Base-by-base conservation (phyloP, 1,140 invertebrate species). In the Physella acuta region DNA sequence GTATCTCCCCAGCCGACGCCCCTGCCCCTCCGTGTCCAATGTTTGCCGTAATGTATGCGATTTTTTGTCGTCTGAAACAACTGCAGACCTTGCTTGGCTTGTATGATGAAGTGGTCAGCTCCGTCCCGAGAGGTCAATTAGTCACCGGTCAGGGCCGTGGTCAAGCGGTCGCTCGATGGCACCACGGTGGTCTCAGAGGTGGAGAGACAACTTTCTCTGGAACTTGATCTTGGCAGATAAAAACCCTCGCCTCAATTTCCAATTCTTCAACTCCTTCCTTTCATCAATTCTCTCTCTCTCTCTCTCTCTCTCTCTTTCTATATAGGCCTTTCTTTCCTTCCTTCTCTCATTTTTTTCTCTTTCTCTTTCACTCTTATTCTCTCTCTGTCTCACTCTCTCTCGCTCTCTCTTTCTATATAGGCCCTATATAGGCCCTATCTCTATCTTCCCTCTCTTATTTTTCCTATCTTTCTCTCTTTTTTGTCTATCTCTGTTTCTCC, bases 181-280 rank as follows among this genome's bases (percentile, higher is more conserved):
- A n/a, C n/a, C n/a, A n/a, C n/a, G n/a, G n/a, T n/a, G n/a, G n/a
- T n/a, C n/a, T n/a, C n/a, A n/a, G n/a, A n/a, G n/a, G n/a, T n/a
- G n/a, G n/a, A n/a, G n/a, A n/a, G n/a, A 30, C 26, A 30, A 49
- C 62, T 64, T 24, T 64, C 37, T 49, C 37, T 64, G 17, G 26
- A 17, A 30, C 39, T 64, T 24, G 28, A 26, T 49, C 37, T 49
- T 36, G 16, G 11, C 39, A 0, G 49, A 37, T 64, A 0, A 31
- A 26, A 33, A n/a, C 63, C 53, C 49, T 5, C 53, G 8, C 24
- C 53, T 55, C 53, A 14, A 8, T 24, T 44, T 44, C 39, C 8
- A 8, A 44, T 44, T 44, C 20, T 20, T 44, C 39, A 8, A 11
- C 20, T 20, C 8, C 39, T 11, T 44, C 39, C 20, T 20, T 8